Percentiles rank a stretch among this genome's conserved stretches.
Conservation (phyloP, 2,888 invertebrate species). For the Parochlus steinenii region DNA sequence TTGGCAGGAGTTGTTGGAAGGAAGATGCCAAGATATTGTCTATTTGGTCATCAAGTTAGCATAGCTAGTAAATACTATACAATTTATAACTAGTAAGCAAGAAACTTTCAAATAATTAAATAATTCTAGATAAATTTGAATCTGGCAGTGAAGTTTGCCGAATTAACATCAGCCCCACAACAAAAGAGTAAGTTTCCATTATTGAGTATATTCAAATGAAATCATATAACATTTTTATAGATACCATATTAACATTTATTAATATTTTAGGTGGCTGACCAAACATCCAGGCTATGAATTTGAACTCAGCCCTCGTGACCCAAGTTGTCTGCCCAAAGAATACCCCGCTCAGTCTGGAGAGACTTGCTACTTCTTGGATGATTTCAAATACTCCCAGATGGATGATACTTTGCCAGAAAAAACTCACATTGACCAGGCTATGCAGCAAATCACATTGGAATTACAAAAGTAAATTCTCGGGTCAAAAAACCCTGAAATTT, state of each 20-base stretch:
- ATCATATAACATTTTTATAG: constrained; percentile 6
- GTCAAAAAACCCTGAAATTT: no score
- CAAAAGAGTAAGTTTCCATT: constrained; percentile 61
- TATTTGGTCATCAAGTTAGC: constrained; percentile 90
- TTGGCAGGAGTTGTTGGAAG: constrained; percentile 88
- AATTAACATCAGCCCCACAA: constrained; percentile 88
- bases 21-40: constrained; percentile 63
- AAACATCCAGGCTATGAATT: constrained; percentile 53
- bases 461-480: constrained; percentile 8
- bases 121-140: constrained; percentile 94
- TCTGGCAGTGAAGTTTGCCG: constrained; percentile 79
- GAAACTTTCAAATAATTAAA: no score
- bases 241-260: constrained; percentile 6
- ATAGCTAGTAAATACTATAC: no score
- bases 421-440: constrained; percentile 27
- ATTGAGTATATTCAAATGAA: no score
- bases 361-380: constrained; percentile 72
- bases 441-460: constrained; percentile 16
- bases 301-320: constrained; percentile 55
- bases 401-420: constrained; percentile 35
- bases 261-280: constrained; percentile 47
- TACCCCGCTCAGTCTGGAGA: constrained; percentile 63
- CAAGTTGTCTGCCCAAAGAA: constrained; percentile 65
- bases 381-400: constrained; percentile 55
- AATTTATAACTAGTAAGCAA: no score